A percentile compares a stretch with the other conserved stretches of the same genome.
These are phyloP conservation scores for Odontophorus gujanensis DNA, from an alignment of 2,113 vertebrate genomes.

Conservation along the genomic window DNA sequence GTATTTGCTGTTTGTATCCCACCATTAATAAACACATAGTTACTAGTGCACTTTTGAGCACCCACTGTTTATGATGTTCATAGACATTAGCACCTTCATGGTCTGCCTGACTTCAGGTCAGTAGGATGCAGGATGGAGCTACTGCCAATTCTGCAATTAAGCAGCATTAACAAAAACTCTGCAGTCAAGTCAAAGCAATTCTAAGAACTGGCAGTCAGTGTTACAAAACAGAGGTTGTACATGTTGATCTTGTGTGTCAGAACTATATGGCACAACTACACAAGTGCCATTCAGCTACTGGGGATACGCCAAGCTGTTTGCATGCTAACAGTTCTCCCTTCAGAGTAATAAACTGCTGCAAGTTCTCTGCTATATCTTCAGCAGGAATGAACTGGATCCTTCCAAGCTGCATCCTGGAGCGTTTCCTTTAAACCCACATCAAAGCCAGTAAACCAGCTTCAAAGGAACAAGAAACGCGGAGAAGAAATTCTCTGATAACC, in stretches of 20 bases:
- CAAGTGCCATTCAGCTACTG: neutral
- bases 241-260: neutral
- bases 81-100: neutral
- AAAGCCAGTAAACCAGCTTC: constrained; percentile 65
- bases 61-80: neutral
- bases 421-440: constrained; percentile 60
- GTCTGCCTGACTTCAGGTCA: neutral
- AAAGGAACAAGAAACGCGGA: constrained; percentile 40
- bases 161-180: neutral
- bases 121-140: neutral
- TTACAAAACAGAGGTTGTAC: neutral
- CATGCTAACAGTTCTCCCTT: neutral
- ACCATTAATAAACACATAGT: neutral
- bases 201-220: rapidly evolving
- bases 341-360: neutral
- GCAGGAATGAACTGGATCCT: neutral
- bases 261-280: neutral
- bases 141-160: neutral
- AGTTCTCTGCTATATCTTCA: neutral
- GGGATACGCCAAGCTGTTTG: neutral
- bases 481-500: constrained; percentile 65
- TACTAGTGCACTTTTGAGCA: rapidly evolving
- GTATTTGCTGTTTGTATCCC: neutral
- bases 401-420: neutral
- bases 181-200: neutral